These are phyloP conservation scores for Cyaniris semiargus DNA, from an alignment of 2,888 invertebrate genomes.

Conservation along the genomic window DNA sequence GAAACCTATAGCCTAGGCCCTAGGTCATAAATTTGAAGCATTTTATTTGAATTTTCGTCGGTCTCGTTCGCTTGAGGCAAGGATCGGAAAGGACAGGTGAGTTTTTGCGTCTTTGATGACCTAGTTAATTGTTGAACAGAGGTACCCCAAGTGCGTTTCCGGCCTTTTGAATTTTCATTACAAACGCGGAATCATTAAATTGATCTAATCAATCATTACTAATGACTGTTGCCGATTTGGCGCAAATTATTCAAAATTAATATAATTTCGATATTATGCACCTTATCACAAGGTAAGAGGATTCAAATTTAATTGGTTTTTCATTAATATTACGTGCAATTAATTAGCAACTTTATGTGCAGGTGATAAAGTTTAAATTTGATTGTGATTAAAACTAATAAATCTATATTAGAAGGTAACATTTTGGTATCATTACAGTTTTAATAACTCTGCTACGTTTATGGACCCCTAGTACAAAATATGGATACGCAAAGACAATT, in stretches of 20 bases:
- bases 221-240: neutral
- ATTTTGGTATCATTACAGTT: neutral
- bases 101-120: neutral
- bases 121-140: neutral
- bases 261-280: neutral
- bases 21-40: too few relatives aligned
- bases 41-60: too few relatives aligned
- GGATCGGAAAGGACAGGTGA: neutral
- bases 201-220: constrained; percentile 15
- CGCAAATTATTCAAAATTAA: neutral
- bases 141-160: neutral
- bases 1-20: too few relatives aligned
- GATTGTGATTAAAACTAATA: neutral
- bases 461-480: neutral
- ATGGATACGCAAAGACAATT: too few relatives aligned
- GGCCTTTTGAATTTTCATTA: neutral
- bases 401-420: neutral
- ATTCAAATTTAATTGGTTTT: neutral
- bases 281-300: neutral
- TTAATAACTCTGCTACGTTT: neutral
- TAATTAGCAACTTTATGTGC: neutral
- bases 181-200: constrained; percentile 6
- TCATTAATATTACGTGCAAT: neutral
- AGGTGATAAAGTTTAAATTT: neutral
- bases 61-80: too few relatives aligned